These are phyloP conservation scores for Rhynchotus rufescens DNA, from an alignment of 2,797 vertebrate species.

Conservation along the genomic window DNA sequence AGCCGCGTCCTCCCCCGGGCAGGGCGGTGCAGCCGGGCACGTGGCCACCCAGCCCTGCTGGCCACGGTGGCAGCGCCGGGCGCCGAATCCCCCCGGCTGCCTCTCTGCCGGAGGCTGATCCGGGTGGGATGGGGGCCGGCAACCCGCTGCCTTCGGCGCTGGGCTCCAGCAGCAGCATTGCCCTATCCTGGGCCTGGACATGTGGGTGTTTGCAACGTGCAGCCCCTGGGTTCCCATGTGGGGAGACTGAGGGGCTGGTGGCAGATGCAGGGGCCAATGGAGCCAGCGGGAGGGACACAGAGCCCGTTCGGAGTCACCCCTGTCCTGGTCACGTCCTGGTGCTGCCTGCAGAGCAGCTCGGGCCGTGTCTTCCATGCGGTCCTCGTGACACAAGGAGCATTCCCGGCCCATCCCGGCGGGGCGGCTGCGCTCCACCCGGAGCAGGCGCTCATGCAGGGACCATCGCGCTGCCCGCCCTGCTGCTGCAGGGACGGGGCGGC, in stretches of 20 bases:
- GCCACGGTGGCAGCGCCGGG: background rate
- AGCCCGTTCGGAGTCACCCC: background rate
- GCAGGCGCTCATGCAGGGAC: background rate
- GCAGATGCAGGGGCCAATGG: background rate
- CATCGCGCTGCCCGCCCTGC: too few species aligned
- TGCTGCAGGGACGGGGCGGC: too few species aligned
- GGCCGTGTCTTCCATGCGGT: too few species aligned
- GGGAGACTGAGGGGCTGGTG: background rate
- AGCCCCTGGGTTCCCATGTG: too few species aligned
- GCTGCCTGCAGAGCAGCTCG: too few species aligned
- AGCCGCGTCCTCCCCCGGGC: background rate
- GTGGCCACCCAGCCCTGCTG: background rate
- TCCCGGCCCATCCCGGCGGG: background rate
- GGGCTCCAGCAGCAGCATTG: background rate
- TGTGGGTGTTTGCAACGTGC: background rate
- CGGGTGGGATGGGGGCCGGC: background rate
- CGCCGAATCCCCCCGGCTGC: background rate
- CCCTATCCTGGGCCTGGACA: background rate
- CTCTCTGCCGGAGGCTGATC: background rate
- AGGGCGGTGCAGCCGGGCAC: background rate
- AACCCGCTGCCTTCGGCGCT: too few species aligned
- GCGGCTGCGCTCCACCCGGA: background rate
- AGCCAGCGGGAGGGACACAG: background rate
- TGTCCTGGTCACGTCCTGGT: too few species aligned
- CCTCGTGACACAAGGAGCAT: background rate